Base-by-base conservation (phyloP, 2,888 invertebrate genomes). In the Drosophila aldrichi region DNA sequence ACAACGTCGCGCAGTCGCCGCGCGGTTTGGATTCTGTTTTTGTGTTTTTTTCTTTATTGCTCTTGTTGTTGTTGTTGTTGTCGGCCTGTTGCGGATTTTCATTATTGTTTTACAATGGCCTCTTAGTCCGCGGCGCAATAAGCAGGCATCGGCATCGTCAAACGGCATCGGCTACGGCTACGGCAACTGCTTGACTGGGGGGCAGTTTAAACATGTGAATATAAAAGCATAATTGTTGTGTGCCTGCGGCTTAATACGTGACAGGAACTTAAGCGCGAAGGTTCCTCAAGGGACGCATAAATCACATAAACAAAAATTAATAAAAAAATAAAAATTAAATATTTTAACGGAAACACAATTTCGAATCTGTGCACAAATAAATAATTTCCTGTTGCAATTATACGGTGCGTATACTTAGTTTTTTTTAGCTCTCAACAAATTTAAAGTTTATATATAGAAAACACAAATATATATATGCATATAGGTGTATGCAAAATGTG, bases 221-320 rank as follows among this genome's bases (percentile, higher is more conserved):
- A 84, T 84, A 84, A 84, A 84, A 84, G 85, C 85, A 74, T 88
- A 88, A 88, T 81, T 82, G 77, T 72, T 74, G 63, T 55, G 61
- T 67, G 81, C 68, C 86, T 70, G 68, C 70, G 77, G 74, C 81
- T 84, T 79, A 88, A 88, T 88, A 69, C 79, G 82, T 73, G 81
- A 44, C 79, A 77, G 77, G 77, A 84, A 82, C 79, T 71, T 82
- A 65, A 63, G 55, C 74, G 84, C 51, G 74, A 82, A 79, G 79
- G 70, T 77, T 67, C 67, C 52, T 20, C 48, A 41, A 70, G 25
- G 54, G 25, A 40, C 54, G 8, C 38, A 40, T 40, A 54, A 54
- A 54, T 29, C n/a, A 34, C 14, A 43, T 48, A 14, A 55, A n/a
- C 29, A 40, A 29, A 29, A 58, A 29, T 20, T 51, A 57, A 2